Conservation (phyloP, 2,113 vertebrate genomes). For the Tapirus terrestris region DNA sequence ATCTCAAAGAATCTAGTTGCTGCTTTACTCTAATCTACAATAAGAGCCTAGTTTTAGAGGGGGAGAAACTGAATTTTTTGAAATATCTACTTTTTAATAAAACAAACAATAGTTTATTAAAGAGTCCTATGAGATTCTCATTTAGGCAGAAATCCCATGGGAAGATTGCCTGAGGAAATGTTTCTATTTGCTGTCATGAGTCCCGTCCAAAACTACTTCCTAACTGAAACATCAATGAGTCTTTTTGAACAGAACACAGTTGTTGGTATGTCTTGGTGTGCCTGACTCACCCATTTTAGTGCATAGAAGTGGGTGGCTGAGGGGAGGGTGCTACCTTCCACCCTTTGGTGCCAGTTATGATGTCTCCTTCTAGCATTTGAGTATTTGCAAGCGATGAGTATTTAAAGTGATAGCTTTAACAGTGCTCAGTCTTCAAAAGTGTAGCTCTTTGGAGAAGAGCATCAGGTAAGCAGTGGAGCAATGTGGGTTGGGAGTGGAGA, state of each 20-base stretch:
- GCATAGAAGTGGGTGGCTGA: neutral
- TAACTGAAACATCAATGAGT: slow-evolving; percentile 54
- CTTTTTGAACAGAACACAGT: neutral
- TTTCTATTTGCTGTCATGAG: slow-evolving; percentile 67
- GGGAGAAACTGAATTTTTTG: neutral
- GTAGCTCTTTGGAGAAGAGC: neutral
- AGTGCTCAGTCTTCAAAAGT: neutral
- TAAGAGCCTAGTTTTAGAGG: slow-evolving; percentile 23
- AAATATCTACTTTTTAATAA: slow-evolving; percentile 19
- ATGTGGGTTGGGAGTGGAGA: neutral
- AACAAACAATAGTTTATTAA: neutral
- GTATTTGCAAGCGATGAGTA: neutral
- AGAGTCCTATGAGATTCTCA: slow-evolving; percentile 67
- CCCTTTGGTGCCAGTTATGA: neutral
- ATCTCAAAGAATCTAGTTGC: slow-evolving; percentile 3
- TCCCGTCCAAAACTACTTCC: slow-evolving; percentile 65
- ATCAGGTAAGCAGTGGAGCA: neutral
- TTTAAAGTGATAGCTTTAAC: neutral
- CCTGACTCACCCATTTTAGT: slow-evolving; percentile 57
- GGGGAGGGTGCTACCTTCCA: neutral
- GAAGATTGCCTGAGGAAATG: slow-evolving; percentile 78
- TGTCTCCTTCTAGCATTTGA: neutral
- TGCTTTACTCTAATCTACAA: neutral
- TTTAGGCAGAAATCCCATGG: slow-evolving; percentile 77
- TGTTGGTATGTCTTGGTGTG: neutral